Percentiles rank a stretch among this genome's conserved stretches.
phyloP scores from a whole-genome alignment of 2,113 vertebrate genomes.

The Rhea pennata region DNA sequence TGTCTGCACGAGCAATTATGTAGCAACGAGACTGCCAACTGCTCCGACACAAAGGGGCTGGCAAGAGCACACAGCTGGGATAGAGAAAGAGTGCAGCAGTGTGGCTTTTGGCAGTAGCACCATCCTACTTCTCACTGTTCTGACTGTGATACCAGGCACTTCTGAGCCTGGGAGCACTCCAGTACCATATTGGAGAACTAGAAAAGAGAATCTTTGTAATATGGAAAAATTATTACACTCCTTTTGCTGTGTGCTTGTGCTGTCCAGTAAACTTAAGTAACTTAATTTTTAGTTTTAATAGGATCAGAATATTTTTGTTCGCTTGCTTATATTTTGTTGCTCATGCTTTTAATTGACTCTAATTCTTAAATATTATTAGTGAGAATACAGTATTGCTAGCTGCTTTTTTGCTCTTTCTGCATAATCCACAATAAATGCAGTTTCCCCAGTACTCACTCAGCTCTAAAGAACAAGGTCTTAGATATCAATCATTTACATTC shows the following conservation, averaged over 20 bases:
- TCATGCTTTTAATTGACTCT: neutral
- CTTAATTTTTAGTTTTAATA: neutral
- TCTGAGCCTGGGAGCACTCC: neutral
- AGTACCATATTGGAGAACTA: neutral
- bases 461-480: neutral
- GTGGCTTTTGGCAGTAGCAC: neutral
- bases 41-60: neutral
- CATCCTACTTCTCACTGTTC: neutral
- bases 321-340: neutral
- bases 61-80: neutral
- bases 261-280: neutral
- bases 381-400: neutral
- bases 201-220: neutral
- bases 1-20: neutral
- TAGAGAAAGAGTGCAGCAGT: neutral
- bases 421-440: neutral
- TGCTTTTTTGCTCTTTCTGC: neutral
- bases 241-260: neutral
- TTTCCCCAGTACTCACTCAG: neutral
- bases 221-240: neutral
- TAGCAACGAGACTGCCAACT: neutral
- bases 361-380: neutral
- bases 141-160: neutral
- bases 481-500: neutral
- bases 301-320: neutral